Percentiles rank a stretch among this genome's conserved stretches.
Conservation (phyloP, 2,888 invertebrate genomes). For the Rhodophaea formosa region DNA sequence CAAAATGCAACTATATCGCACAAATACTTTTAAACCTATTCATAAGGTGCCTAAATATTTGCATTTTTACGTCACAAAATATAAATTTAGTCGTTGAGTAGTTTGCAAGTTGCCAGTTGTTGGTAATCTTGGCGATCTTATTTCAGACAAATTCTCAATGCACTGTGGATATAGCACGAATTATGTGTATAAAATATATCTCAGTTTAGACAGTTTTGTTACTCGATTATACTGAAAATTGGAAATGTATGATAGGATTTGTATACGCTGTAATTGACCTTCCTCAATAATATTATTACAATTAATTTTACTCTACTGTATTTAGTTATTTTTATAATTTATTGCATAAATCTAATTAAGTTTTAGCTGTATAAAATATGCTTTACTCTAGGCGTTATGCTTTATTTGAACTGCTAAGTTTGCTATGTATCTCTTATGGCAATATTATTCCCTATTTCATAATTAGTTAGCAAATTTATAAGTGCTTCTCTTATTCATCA, state of each 20-base stretch:
- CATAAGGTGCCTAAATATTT: slow-evolving; percentile 56
- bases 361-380: slow-evolving; percentile 69
- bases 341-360: slow-evolving; percentile 59
- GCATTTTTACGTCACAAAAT: slow-evolving; percentile 66
- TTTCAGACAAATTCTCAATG: slow-evolving; percentile 34
- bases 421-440: slow-evolving; percentile 58
- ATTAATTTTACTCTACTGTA: slow-evolving; percentile 48
- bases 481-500: slow-evolving; percentile 67
- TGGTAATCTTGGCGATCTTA: slow-evolving; percentile 5
- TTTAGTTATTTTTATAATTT: slow-evolving; percentile 67
- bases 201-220: slow-evolving; percentile 18
- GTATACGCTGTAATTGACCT: slow-evolving; percentile 7
- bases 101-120: not conserved
- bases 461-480: slow-evolving; percentile 73
- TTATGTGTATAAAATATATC: slow-evolving; percentile 36
- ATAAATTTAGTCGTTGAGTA: slow-evolving; percentile 32
- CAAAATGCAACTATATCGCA: slow-evolving; percentile 53
- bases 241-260: slow-evolving; percentile 13
- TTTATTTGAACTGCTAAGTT: slow-evolving; percentile 61
- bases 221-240: not conserved
- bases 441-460: slow-evolving; percentile 63
- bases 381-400: slow-evolving; percentile 71
- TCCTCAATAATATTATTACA: slow-evolving; percentile 48
- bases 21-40: slow-evolving; percentile 51
- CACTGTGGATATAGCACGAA: slow-evolving; percentile 67